These are phyloP conservation scores for Matsumyia berberina DNA, from an alignment of 2,888 invertebrate species.

Conservation along the genomic window DNA sequence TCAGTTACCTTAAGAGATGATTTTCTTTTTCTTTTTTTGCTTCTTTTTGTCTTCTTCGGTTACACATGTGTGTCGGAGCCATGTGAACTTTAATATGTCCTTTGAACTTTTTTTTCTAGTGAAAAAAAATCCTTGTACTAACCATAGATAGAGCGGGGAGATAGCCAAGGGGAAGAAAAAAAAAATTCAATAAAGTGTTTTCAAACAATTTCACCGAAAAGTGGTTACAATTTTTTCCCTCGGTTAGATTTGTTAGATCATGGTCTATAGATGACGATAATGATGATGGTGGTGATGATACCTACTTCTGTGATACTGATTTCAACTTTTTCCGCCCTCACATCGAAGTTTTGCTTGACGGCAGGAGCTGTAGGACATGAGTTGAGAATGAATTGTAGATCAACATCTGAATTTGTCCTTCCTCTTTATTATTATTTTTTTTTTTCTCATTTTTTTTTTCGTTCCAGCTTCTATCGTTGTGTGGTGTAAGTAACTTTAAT, in stretches of 20 bases:
- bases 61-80: slow-evolving; percentile 58
- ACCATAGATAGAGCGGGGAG: slow-evolving; percentile 34
- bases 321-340: slow-evolving; percentile 2
- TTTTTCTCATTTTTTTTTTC: slow-evolving; percentile 52
- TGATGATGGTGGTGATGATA: slow-evolving; percentile 63
- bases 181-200: slow-evolving; percentile 77
- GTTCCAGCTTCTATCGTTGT: slow-evolving; percentile 8
- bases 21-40: neutral
- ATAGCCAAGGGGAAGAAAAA: slow-evolving; percentile 12
- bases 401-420: slow-evolving; percentile 28
- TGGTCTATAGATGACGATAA: slow-evolving; percentile 64
- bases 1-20: slow-evolving; percentile 15
- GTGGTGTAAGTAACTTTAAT: slow-evolving; percentile 49
- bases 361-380: neutral
- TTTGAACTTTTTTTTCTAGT: slow-evolving; percentile 60
- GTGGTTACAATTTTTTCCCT: slow-evolving; percentile 80
- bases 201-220: slow-evolving; percentile 83
- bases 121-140: slow-evolving; percentile 25
- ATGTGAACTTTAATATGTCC: slow-evolving; percentile 71
- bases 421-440: slow-evolving; percentile 7
- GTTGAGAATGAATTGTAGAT: slow-evolving; percentile 12
- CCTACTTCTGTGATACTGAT: slow-evolving; percentile 10
- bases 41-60: neutral
- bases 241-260: slow-evolving; percentile 70
- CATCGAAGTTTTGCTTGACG: slow-evolving; percentile 27